Base-by-base conservation (phyloP, 1,140 invertebrate genomes). In the Drosophila nannoptera region DNA sequence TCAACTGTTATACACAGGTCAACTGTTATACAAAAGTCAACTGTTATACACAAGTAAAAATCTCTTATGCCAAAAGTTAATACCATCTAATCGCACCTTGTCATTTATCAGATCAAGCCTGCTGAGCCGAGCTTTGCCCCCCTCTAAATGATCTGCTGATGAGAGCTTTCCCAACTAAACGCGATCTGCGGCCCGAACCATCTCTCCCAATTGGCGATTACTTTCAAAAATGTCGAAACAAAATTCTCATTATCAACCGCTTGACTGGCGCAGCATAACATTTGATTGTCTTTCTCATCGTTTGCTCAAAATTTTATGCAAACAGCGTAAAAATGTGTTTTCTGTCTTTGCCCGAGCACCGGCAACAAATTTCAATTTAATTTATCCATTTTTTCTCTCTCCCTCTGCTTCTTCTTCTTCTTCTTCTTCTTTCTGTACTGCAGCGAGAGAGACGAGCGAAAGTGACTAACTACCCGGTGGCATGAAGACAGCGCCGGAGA, bases 301-400 rank as follows among this genome's bases (percentile, higher is more conserved):
- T 22, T 22, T 22, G 22, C 22, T 68, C 52, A 62, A 72, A 68
- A 68, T 68, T 68, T 65, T 58, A 73, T 62, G 65, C 53, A 73
- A 73, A 62, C 36, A 65, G 40, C 48, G 68, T 56, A 69, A 58
- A 73, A 69, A 69, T 45, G 22, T 69, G 46, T 73, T 66, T 71
- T 48, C 31, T 71, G 35, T 48, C 53, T 68, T 55, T 62, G 40
- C 22, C 56, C 56, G 54, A 56, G 16, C 48, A 29, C 50, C 9
- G 63, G 55, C 48, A 67, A 71, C 69, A 71, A 71, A 71, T 66
- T 71, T 66, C 68, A 65, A 70, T 70, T 66, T 70, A 66, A 70
- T 52, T 52, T 65, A 52, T 53, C 14, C 42, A 35, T 32, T 14
- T 48, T 22, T 22, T 60, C 46, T 42, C 35, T 29, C 11, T 40